These are phyloP conservation scores for Sinocyclocheilus anshuiensis DNA, from an alignment of 2,113 vertebrate genomes.

Conservation along the genomic window DNA sequence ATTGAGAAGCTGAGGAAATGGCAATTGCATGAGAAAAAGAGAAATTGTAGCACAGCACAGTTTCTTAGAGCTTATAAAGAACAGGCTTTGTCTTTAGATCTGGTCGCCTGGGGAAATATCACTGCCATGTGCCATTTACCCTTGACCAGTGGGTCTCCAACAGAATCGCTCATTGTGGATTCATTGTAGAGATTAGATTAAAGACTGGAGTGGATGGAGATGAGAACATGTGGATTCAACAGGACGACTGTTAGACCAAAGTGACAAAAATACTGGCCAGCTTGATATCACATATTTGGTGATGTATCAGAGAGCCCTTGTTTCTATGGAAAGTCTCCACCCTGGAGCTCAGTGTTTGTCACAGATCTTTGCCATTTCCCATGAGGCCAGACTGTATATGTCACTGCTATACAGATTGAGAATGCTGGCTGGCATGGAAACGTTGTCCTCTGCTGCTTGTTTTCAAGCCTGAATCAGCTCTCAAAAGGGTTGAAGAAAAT, in stretches of 20 bases:
- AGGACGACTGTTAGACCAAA: not conserved
- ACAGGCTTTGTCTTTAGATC: not conserved
- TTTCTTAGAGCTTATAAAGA: not conserved
- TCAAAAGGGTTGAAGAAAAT: not conserved
- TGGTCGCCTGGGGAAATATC: not conserved
- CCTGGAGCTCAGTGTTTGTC: slow-evolving; percentile 50
- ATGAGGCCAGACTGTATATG: slow-evolving; percentile 33
- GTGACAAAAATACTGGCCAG: not conserved
- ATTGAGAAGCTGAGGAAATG: not conserved
- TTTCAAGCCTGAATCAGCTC: not conserved
- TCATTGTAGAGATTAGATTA: not conserved
- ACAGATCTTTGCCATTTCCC: slow-evolving; percentile 55
- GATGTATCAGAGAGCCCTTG: not conserved
- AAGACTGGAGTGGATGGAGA: not conserved
- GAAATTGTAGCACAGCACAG: not conserved
- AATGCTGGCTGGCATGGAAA: slow-evolving; percentile 46
- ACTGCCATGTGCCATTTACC: not conserved
- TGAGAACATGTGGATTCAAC: not conserved
- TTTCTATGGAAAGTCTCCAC: slow-evolving; percentile 59
- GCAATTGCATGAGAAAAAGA: not conserved
- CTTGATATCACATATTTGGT: not conserved
- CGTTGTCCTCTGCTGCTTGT: not conserved
- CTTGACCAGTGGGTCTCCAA: not conserved
- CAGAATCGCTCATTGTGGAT: not conserved
- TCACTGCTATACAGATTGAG: not conserved